Evolutionary conservation across 2,888 invertebrate genomes (phyloP).

Genomic region (Scrobipalpa atriplicella): DNA sequence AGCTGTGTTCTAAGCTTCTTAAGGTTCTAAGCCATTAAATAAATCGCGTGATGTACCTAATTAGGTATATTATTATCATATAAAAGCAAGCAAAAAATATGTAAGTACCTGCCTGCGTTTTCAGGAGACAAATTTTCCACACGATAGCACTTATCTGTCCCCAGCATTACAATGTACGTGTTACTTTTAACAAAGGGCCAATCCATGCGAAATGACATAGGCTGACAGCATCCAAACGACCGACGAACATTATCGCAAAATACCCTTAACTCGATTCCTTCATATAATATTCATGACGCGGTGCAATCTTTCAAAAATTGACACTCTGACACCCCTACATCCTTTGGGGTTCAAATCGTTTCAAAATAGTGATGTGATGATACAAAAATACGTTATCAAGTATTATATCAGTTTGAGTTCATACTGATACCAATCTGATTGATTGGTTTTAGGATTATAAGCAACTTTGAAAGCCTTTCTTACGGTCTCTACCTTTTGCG

Average conservation of each 20-base stretch:
- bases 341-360: conserved; percentile 19
- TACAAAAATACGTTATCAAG: too few species aligned
- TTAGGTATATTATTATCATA: not conserved
- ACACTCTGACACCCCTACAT: conserved; percentile 56
- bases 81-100: not conserved
- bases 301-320: conserved; percentile 83
- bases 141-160: conserved; percentile 43
- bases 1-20: too few species aligned
- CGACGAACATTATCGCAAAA: conserved; percentile 79
- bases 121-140: conserved; percentile 34
- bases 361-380: not conserved
- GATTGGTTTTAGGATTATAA: too few species aligned
- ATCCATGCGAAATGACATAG: conserved; percentile 81
- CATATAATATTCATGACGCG: conserved; percentile 82
- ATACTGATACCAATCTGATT: too few species aligned
- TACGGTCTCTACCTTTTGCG: too few species aligned
- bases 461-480: too few species aligned
- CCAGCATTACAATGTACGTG: conserved; percentile 73
- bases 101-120: not conserved
- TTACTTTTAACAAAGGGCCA: conserved; percentile 80
- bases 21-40: too few species aligned
- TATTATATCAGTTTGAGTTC: too few species aligned
- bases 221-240: conserved; percentile 77
- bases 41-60: too few species aligned
- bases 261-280: conserved; percentile 78